Percentiles rank a stretch among this genome's conserved stretches.
Evolutionary conservation across 2,888 invertebrate genomes (phyloP).

Genomic region (Mesorhabditis spiculigera): DNA sequence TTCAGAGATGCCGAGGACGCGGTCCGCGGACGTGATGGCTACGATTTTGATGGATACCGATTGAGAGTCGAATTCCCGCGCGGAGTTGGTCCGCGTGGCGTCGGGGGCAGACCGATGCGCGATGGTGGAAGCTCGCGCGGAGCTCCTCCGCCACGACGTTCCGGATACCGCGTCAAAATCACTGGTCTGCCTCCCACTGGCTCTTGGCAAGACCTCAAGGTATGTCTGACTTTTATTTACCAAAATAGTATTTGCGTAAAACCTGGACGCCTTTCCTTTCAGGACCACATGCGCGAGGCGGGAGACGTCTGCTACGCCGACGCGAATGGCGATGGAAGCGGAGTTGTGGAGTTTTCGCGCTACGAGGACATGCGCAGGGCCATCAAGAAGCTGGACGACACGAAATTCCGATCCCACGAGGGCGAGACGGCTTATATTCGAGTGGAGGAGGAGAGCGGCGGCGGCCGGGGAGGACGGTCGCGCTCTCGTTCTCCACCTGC

Average conservation of each 20-base stretch:
- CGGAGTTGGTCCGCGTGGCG: slow-evolving; percentile 64
- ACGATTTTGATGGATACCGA: slow-evolving; percentile 95
- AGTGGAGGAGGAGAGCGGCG: slow-evolving; percentile 72
- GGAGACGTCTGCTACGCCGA: slow-evolving; percentile 99
- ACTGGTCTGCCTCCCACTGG: slow-evolving; percentile 79
- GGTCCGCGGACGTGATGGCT: slow-evolving; percentile 75
- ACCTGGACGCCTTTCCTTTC: not conserved
- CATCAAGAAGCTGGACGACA: slow-evolving; percentile 92
- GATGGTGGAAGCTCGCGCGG: slow-evolving; percentile 17
- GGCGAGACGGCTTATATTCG: slow-evolving; percentile 94
- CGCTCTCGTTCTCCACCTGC: slow-evolving; percentile 12
- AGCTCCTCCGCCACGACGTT: slow-evolving; percentile 64
- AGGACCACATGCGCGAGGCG: slow-evolving; percentile 89
- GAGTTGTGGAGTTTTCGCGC: slow-evolving; percentile 92
- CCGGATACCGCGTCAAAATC: slow-evolving; percentile 88
- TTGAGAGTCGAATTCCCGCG: slow-evolving; percentile 93
- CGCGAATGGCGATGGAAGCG: slow-evolving; percentile 92
- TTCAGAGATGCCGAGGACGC: slow-evolving; percentile 51
- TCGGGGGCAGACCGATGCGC: slow-evolving; percentile 9
- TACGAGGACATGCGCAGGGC: slow-evolving; percentile 99
- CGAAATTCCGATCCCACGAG: slow-evolving; percentile 94
- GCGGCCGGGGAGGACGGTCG: slow-evolving; percentile 44
- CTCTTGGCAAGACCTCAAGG: slow-evolving; percentile 72
- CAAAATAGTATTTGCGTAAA: slow-evolving; percentile 7
- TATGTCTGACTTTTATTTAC: not conserved